A percentile compares a stretch with the other conserved stretches of the same genome.
Conservation (phyloP, 2,113 vertebrate genomes). For the Atrichornis clamosus region DNA sequence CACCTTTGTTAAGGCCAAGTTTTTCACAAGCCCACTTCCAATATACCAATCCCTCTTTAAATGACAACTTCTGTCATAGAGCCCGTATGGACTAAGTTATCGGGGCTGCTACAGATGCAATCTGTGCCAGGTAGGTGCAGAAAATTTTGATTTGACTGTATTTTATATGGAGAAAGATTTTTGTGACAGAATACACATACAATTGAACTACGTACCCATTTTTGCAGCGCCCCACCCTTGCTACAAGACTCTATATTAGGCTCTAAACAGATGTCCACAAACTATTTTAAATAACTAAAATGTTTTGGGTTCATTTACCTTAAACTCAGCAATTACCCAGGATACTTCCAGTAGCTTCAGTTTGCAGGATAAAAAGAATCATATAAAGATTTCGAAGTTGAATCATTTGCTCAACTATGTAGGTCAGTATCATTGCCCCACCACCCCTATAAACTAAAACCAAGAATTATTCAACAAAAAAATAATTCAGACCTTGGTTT, state of each 20-base stretch:
- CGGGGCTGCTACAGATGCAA: neutral
- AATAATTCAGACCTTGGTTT: neutral
- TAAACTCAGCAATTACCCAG: conserved; percentile 1
- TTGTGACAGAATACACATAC: neutral
- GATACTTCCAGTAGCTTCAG: conserved; percentile 20
- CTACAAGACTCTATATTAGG: neutral
- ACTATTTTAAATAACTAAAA: neutral
- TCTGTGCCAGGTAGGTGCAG: neutral
- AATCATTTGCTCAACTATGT: conserved; percentile 24
- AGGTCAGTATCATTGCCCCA: neutral
- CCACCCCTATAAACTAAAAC: neutral
- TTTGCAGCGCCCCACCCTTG: neutral
- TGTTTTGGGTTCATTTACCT: neutral
- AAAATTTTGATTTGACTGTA: neutral
- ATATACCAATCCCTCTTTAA: neutral
- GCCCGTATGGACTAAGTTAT: neutral
- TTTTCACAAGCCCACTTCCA: neutral
- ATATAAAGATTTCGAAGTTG: neutral
- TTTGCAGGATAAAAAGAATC: neutral
- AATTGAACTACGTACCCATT: neutral
- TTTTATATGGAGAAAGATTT: neutral
- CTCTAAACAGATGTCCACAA: neutral
- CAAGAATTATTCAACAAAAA: conserved; percentile 26
- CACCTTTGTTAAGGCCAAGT: neutral
- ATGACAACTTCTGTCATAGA: neutral